Evolutionary conservation across 2,888 invertebrate genomes (phyloP).

Genomic region (Pharmacophagus antenor): DNA sequence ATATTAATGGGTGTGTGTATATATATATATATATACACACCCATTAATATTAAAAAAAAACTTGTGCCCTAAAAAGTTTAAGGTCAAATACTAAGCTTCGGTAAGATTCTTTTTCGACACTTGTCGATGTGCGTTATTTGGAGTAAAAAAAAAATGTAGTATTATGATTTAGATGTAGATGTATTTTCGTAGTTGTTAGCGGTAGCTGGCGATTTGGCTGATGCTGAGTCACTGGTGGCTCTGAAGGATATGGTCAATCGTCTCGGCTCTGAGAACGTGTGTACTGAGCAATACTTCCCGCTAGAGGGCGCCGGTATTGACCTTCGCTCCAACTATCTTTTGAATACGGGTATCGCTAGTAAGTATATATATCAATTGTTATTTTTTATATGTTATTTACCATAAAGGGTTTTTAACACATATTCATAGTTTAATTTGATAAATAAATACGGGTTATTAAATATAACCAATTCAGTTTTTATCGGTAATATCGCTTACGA

Average conservation of each 20-base stretch:
- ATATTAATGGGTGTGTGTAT: too few relatives aligned
- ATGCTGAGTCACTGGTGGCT: constrained; percentile 94
- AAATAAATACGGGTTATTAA: too few relatives aligned
- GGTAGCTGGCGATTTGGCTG: constrained; percentile 93
- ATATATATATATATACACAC: too few relatives aligned
- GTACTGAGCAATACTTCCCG: constrained; percentile 96
- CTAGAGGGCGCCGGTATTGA: constrained; percentile 89
- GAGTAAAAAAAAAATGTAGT: too few relatives aligned
- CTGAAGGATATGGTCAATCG: constrained; percentile 95
- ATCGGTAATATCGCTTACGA: neutral
- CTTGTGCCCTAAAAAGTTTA: too few relatives aligned
- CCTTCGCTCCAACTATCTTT: constrained; percentile 93
- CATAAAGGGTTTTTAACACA: neutral
- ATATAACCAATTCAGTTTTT: neutral
- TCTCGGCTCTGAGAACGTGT: constrained; percentile 91
- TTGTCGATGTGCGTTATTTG: too few relatives aligned
- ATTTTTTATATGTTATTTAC: neutral
- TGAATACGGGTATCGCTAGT: constrained; percentile 94
- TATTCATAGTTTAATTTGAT: too few relatives aligned
- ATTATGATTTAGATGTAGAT: too few relatives aligned
- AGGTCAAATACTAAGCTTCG: too few relatives aligned
- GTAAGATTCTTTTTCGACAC: too few relatives aligned
- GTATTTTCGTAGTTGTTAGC: constrained; percentile 82
- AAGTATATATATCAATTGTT: constrained; percentile 36
- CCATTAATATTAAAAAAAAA: too few relatives aligned